phyloP scores from a whole-genome alignment of 2,797 vertebrate species.

The Oceanodroma leucorhoa region DNA sequence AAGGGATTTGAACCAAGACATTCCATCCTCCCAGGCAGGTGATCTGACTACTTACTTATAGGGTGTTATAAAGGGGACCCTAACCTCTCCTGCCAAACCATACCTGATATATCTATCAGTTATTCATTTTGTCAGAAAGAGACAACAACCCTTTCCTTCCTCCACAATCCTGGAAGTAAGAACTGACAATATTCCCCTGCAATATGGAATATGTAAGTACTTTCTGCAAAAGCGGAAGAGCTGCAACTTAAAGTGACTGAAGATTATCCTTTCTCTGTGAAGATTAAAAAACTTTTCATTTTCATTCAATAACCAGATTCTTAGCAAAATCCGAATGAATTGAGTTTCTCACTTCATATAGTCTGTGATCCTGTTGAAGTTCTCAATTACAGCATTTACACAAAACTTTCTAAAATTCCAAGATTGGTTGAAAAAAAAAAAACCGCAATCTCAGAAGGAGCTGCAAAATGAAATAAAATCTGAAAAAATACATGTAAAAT shows the following conservation, averaged over 20 bases:
- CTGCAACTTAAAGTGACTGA: neutral
- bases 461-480: neutral
- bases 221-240: neutral
- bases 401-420: neutral
- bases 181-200: neutral
- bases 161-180: neutral
- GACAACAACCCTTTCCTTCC: neutral
- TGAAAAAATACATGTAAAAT: neutral
- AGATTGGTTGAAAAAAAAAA: accelerated
- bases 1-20: neutral
- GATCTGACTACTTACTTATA: neutral
- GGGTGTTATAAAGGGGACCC: accelerated
- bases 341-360: neutral
- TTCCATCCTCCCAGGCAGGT: neutral
- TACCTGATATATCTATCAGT: neutral
- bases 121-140: neutral
- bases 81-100: neutral
- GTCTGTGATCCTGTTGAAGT: neutral
- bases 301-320: neutral
- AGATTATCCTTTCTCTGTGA: neutral
- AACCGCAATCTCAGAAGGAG: accelerated
- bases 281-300: neutral
- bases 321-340: neutral
- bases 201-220: neutral
- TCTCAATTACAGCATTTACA: neutral